Conservation (phyloP, 2,888 invertebrate species). For the Drosophila imparisetae region DNA sequence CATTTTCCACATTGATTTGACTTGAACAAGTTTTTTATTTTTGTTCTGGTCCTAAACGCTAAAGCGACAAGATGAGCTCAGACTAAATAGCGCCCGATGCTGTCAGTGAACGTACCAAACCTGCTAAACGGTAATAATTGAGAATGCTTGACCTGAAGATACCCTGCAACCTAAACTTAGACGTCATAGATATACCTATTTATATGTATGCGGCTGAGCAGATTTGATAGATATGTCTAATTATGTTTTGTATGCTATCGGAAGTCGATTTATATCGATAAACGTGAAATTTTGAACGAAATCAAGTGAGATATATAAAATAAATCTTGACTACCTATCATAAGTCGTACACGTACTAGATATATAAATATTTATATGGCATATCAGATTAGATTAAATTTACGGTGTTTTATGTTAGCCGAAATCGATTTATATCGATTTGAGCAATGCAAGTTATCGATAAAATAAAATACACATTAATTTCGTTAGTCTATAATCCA, state of each 20-base stretch:
- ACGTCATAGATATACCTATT: neutral
- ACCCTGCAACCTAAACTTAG: neutral
- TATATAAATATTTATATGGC: neutral
- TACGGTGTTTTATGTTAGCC: neutral
- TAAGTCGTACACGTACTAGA: neutral
- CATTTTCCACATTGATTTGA: constrained; percentile 30
- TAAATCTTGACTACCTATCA: neutral
- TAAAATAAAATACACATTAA: neutral
- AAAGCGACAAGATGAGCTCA: constrained; percentile 67
- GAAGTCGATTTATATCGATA: neutral
- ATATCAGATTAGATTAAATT: neutral
- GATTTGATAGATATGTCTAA: neutral
- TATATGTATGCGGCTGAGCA: neutral
- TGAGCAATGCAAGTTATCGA: neutral
- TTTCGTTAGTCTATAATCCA: neutral
- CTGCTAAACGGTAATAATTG: constrained; percentile 1
- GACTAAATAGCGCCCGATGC: constrained; percentile 37
- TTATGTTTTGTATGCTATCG: neutral
- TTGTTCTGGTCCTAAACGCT: constrained; percentile 26
- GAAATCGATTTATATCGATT: neutral
- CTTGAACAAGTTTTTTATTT: constrained; percentile 48
- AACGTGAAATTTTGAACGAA: neutral
- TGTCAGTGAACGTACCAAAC: constrained; percentile 60
- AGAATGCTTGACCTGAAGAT: neutral
- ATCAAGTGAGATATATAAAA: neutral